phyloP scores from a whole-genome alignment of 1,140 invertebrate genomes.

The Bombus superbus region DNA sequence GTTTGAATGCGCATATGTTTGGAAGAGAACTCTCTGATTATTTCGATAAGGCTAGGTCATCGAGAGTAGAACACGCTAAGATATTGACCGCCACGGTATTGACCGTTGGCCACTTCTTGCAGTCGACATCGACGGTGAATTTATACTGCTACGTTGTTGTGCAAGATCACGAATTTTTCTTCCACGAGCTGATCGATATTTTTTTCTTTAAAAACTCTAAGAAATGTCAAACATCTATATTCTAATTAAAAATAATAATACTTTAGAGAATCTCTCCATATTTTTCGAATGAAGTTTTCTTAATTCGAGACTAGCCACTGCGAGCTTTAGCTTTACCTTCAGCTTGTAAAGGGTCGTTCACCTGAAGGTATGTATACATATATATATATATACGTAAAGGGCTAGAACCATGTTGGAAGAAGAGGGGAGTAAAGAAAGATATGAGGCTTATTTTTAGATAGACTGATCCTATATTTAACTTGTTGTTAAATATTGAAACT shows the following conservation, averaged over 20 bases:
- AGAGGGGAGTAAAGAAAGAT: slow-evolving; percentile 3
- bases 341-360: slow-evolving; percentile 30
- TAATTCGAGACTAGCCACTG: neutral
- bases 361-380: neutral
- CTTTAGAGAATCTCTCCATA: neutral
- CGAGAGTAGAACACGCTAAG: slow-evolving; percentile 75
- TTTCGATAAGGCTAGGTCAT: slow-evolving; percentile 69
- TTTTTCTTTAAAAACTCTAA: neutral
- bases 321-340: slow-evolving; percentile 7
- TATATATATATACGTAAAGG: neutral
- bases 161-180: slow-evolving; percentile 21
- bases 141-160: slow-evolving; percentile 23
- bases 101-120: slow-evolving; percentile 75
- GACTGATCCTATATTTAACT: neutral
- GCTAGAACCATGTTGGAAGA: neutral
- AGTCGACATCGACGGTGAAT: slow-evolving; percentile 13
- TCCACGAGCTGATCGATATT: neutral
- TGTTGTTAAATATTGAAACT: neutral
- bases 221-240: too few species aligned
- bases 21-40: slow-evolving; percentile 48
- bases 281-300: neutral
- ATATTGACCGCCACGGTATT: slow-evolving; percentile 81
- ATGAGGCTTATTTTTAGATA: neutral
- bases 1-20: slow-evolving; percentile 67
- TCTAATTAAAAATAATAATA: too few species aligned